phyloP scores from a whole-genome alignment of 35 echinoderm and acorn worm genomes.

The Lytechinus variegatus region DNA sequence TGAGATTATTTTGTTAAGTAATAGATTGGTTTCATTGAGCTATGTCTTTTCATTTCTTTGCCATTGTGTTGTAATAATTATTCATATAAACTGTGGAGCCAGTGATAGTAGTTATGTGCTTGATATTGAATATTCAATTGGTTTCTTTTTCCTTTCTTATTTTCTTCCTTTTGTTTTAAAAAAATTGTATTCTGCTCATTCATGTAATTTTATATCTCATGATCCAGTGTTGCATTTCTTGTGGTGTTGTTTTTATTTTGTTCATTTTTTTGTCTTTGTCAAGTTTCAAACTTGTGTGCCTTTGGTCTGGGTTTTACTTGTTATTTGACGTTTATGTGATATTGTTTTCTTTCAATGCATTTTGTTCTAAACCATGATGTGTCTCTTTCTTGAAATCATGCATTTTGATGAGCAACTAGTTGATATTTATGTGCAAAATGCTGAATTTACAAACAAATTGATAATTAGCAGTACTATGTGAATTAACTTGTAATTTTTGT shows the following conservation, averaged over 20 bases:
- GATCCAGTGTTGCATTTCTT: neutral
- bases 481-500: neutral
- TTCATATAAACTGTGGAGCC: neutral
- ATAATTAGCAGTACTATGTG: neutral
- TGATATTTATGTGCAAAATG: neutral
- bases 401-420: neutral
- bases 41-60: neutral
- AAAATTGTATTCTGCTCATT: neutral
- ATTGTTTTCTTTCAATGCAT: neutral
- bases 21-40: neutral
- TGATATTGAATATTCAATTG: no score
- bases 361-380: neutral
- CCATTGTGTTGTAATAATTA: neutral
- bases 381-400: neutral
- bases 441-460: neutral
- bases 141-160: neutral
- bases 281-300: neutral
- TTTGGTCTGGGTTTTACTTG: neutral
- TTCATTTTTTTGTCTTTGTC: neutral
- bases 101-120: no score
- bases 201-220: neutral
- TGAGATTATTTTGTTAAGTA: neutral
- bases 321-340: neutral
- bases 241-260: neutral
- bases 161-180: neutral